These are phyloP conservation scores for Andrena camellia DNA, from an alignment of 2,888 invertebrate species.

Conservation along the genomic window DNA sequence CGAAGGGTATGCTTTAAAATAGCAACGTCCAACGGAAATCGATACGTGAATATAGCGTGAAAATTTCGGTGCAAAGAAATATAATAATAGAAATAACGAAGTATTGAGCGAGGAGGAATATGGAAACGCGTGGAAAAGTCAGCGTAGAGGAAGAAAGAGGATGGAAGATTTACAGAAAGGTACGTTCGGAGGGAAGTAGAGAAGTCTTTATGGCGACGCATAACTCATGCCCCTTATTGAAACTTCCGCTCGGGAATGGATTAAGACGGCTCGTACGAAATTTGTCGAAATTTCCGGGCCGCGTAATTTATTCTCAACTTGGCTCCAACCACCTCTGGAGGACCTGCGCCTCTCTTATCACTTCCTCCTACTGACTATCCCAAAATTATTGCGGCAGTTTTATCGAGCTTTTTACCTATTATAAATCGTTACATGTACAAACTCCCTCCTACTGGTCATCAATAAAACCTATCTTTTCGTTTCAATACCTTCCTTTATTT, in stretches of 20 bases:
- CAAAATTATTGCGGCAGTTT: background rate
- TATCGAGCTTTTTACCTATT: background rate
- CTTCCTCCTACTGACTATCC: background rate
- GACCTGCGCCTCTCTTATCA: constrained; percentile 33
- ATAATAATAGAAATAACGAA: too few species aligned
- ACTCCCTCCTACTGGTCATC: too few species aligned
- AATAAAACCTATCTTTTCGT: background rate
- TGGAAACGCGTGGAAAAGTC: constrained; percentile 12
- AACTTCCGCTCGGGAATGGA: constrained; percentile 79
- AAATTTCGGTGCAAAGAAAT: too few species aligned
- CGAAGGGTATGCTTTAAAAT: too few species aligned
- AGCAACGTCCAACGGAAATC: too few species aligned
- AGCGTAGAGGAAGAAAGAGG: background rate
- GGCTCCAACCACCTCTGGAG: constrained; percentile 30
- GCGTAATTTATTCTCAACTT: constrained; percentile 72
- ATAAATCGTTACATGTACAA: background rate
- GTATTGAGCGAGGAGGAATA: background rate
- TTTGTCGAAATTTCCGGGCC: constrained; percentile 78
- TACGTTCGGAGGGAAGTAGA: constrained; percentile 56
- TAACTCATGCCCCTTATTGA: constrained; percentile 82
- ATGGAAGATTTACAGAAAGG: constrained; percentile 54
- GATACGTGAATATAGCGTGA: too few species aligned
- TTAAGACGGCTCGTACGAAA: constrained; percentile 79
- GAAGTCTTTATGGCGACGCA: constrained; percentile 79
- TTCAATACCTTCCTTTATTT: too few species aligned